Evolutionary conservation across 2,113 vertebrate species (phyloP).

Genomic region (Aphelocoma coerulescens): DNA sequence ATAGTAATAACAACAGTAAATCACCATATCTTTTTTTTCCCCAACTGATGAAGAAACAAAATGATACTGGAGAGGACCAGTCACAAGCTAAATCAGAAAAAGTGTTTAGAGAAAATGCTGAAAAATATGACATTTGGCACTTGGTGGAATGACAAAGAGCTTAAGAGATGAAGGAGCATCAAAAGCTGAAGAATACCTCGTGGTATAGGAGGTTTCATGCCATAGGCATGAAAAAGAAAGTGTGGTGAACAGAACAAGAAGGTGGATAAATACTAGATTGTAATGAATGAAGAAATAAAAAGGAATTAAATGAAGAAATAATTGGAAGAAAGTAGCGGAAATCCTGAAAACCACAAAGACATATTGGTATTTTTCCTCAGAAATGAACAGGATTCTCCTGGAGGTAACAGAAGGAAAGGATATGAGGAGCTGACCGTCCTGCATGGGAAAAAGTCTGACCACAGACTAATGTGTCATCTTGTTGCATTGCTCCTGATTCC

Average conservation of each 20-base stretch:
- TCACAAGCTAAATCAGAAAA: not conserved
- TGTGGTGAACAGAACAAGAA: not conserved
- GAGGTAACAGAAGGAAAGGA: not conserved
- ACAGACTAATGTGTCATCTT: not conserved
- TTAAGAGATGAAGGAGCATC: not conserved
- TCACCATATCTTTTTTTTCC: not conserved
- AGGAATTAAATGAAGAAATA: not conserved
- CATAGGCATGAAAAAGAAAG: not conserved
- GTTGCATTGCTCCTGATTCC: not conserved
- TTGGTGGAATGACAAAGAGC: not conserved
- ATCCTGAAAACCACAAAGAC: not conserved
- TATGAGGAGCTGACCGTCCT: not conserved
- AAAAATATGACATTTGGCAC: not conserved
- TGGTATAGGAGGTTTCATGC: too few relatives aligned
- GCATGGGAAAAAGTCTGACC: not conserved
- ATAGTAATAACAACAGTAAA: not conserved
- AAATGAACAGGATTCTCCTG: not conserved
- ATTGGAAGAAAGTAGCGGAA: not conserved
- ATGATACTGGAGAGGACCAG: not conserved
- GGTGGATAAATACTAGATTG: not conserved
- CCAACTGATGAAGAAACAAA: not conserved
- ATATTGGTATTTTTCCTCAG: not conserved
- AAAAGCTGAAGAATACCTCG: not conserved
- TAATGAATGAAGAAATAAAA: not conserved
- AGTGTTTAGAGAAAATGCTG: not conserved